Base-by-base conservation (phyloP, 2,888 invertebrate genomes). In the Melinopterus prodromus region DNA sequence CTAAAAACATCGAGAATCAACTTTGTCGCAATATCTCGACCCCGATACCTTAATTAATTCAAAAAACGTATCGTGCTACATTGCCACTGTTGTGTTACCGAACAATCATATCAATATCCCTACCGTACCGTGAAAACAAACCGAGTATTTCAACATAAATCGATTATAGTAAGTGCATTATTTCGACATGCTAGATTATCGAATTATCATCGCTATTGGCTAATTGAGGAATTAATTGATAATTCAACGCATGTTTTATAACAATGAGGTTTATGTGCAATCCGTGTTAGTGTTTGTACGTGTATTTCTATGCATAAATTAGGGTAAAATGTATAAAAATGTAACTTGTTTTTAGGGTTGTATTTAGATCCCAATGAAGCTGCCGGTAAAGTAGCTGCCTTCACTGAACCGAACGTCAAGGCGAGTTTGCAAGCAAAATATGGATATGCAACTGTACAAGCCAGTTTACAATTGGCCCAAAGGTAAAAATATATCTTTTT, bases 391-490 rank as follows among this genome's bases (percentile, higher is more conserved):
- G 92, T 95, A 76, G 95, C 95, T 0, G 92, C 93, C 0, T 95
- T 95, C 89, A 95, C 94, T 86, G 92, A 92, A 0, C 94, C 94
- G 26, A 91, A 91, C 1, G 91, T 92, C 74, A 92, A 92, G 85
- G 92, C 93, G 0, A 90, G 91, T 77, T 90, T 91, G 71, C 91
- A 92, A 83, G 92, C 94, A 16, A 90, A 91, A 83, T 93, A 92
- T 83, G 95, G 94, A 0, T 94, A 93, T 86, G 95, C 94, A 0
- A 91, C 93, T 0, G 90, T 95, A 0, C 93, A 94, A 86, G 94
- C 94, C 0, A 91, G 93, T 4, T 89, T 91, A 35, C 91, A 91
- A 85, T 90, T 95, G 69, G 91, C 90, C 84, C 90, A 87, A 85
- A 84, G 92, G 94, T 95, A 85, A 16, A 53, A 53, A 53, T 53